phyloP scores from a whole-genome alignment of 2,113 vertebrate species.

The Phrynocephalus versicolor region DNA sequence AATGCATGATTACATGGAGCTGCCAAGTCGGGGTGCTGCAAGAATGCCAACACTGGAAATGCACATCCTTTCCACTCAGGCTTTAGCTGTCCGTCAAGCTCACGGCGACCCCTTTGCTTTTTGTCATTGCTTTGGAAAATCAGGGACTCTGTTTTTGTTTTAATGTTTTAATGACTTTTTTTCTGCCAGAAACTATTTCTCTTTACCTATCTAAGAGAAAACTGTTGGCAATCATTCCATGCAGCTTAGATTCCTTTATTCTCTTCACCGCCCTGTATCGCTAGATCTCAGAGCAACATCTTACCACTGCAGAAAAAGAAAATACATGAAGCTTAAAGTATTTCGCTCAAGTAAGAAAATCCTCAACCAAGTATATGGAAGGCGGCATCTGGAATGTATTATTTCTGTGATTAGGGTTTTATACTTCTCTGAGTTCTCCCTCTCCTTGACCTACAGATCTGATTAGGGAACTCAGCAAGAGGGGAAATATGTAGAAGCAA shows the following conservation, averaged over 20 bases:
- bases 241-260: background rate
- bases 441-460: background rate
- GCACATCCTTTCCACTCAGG: background rate
- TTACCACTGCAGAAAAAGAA: background rate
- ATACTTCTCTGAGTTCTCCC: background rate
- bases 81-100: too few species aligned
- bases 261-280: background rate
- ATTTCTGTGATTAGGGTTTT: background rate
- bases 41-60: background rate
- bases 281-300: too few species aligned
- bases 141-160: background rate
- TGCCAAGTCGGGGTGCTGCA: background rate
- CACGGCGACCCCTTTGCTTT: background rate
- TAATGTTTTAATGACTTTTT: too few species aligned
- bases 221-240: background rate
- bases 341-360: background rate
- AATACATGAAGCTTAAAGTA: background rate
- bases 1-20: background rate
- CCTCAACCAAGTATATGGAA: background rate
- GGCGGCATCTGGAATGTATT: background rate
- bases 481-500: background rate
- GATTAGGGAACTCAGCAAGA: conserved; percentile 10
- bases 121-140: background rate
- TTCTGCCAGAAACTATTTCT: background rate
- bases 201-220: background rate